A percentile compares a stretch with the other conserved stretches of the same genome.
These are phyloP conservation scores for Galemys pyrenaicus DNA, from an alignment of 2,113 vertebrate species.

Conservation along the genomic window DNA sequence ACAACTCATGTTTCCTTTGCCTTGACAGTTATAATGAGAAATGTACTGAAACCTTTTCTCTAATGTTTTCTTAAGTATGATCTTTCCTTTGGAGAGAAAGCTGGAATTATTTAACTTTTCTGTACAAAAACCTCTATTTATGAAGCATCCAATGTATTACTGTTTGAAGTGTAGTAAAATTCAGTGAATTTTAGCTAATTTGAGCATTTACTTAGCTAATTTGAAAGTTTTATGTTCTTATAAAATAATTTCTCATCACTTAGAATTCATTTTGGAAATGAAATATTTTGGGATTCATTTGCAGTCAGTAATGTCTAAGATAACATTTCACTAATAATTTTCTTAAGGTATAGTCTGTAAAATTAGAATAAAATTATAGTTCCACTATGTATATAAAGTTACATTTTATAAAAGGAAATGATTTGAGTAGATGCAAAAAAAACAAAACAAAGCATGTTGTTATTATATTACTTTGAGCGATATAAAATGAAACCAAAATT, in stretches of 20 bases:
- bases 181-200: background rate
- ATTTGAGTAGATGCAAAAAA: background rate
- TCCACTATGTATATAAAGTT: background rate
- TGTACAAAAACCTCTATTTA: background rate
- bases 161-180: constrained; percentile 15
- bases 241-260: background rate
- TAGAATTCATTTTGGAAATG: background rate
- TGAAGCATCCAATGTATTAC: background rate
- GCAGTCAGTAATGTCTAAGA: background rate
- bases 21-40: background rate
- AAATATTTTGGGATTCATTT: background rate
- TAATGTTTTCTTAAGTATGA: constrained; percentile 18
- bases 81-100: background rate
- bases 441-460: background rate
- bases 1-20: background rate
- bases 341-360: background rate
- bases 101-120: background rate
- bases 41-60: background rate
- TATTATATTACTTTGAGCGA: background rate
- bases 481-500: background rate
- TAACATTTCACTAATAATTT: background rate
- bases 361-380: background rate
- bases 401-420: background rate
- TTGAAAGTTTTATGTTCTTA: background rate
- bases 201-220: background rate